phyloP scores from a whole-genome alignment of 2,888 invertebrate species.

The Melitaea athalia region DNA sequence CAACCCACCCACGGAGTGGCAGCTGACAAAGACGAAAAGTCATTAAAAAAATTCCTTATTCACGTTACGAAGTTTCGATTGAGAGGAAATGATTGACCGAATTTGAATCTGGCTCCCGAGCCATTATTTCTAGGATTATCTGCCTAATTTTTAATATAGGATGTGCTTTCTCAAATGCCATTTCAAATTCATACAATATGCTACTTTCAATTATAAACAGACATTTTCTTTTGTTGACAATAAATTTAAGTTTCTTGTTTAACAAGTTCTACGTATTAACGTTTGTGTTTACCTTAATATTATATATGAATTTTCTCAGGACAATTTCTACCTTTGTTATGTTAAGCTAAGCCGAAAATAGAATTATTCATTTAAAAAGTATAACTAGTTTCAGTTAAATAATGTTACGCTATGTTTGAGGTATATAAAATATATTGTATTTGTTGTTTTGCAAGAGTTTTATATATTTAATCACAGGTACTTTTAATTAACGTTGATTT shows the following conservation, averaged over 20 bases:
- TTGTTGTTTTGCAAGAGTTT: background rate
- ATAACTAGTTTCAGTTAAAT: background rate
- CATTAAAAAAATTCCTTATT: no score
- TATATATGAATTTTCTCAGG: conserved; percentile 21
- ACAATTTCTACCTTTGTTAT: conserved; percentile 20
- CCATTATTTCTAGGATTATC: no score
- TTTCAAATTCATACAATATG: background rate
- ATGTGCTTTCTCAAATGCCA: no score
- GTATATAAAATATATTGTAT: background rate
- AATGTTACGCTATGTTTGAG: background rate
- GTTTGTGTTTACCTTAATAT: conserved; percentile 28
- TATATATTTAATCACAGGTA: no score
- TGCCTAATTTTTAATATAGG: no score
- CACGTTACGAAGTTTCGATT: no score
- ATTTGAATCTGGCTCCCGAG: no score
- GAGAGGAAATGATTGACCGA: no score
- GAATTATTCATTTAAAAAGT: conserved; percentile 16
- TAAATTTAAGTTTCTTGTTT: conserved; percentile 23
- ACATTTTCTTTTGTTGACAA: conserved; percentile 16
- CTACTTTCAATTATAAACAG: conserved; percentile 2
- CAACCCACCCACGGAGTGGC: no score
- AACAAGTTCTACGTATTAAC: conserved; percentile 21
- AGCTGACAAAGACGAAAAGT: no score
- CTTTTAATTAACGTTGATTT: no score
- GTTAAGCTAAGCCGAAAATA: conserved; percentile 15